Evolutionary conservation across 2,113 vertebrate genomes (phyloP), one percentile per base, ranked within the genome.

Genomic region (Cheirogaleus medius): DNA sequence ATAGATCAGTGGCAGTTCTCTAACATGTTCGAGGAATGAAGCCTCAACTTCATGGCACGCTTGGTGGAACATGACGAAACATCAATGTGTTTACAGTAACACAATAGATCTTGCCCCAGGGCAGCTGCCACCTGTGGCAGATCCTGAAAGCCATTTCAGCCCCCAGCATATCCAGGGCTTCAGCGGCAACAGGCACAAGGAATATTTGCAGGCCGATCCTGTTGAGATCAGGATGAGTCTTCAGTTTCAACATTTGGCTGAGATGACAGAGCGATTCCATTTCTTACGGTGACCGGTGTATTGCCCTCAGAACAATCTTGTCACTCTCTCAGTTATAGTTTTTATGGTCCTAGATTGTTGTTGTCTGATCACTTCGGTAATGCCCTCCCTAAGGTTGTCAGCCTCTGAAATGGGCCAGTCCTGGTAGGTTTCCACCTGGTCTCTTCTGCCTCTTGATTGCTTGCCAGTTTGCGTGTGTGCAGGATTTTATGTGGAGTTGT

Each of bases 401-500:
- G 13, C 44, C 64, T 63, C 39, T 52, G 49, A 58, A 29, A 5
- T 5, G 3, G 15, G 18, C 73, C 18, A 21, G 39, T 42, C 25
- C 42, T 58, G 37, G 8, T 29, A 39, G 6, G 0, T 78, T 37
- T 83, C 73, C 54, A 27, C 63, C 34, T 66, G 44, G 4, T 56
- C 25, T 66, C 74, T 37, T 71, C 87, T 91, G 42, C 27, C 74
- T 78, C 39, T 64, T 64, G 47, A 34, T 54, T 23, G 49, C 66
- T 77, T 73, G 29, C 76, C 39, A 21, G 6, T 66, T 56, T 17
- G 32, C 27, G 44, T 60, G n/a, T 85, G 0, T 1, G 2, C 23
- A 23, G 44, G 39, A 10, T 23, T 89, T 44, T 42, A 0, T 0
- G 6, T 20, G 1, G 25, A 71, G n/a, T 44, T 78, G 5, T 5